Evolutionary conservation across 2,113 vertebrate species (phyloP), one percentile per base, ranked within the genome.

Genomic region (Hyla sarda): DNA sequence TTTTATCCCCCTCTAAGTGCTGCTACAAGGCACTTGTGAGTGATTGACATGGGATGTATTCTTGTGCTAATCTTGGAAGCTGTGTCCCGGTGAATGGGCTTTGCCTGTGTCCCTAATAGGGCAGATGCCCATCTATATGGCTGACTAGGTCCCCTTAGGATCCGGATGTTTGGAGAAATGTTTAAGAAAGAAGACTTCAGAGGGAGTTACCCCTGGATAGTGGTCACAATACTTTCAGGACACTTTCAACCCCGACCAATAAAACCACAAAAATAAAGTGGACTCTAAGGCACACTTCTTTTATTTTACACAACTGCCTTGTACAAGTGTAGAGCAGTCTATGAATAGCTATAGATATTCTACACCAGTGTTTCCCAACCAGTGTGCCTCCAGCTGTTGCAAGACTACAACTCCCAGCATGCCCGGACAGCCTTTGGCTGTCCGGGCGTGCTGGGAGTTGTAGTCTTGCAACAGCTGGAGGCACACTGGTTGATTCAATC

Each of bases 141-240:
- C 52, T 65, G 82, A 48, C 52, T 76, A 30, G 79, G 69, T 83
- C 62, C 80, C 80, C 80, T 65, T 19, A 45, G 45, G 80, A 82
- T 72, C 82, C 34, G 82, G 82, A 84, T 84, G 82, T 84, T 75
- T 84, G 47, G 37, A 30, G 78, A 45, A 65, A 62, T 45, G 37
- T 62, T 41, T 16, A 58, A 56, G 30, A 47, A 83, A 83, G 54
- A 84, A 45, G 21, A 56, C 4, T 62, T 84, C 60, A 62, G 72
- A 60, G 73, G 73, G 52, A 14, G 71, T 47, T 52, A 32, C 62
- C 67, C 48, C 65, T 77, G 74, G 8, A 77, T 54, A 54, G 47
- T 52, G 50, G 17, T 58, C 34, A 80, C 77, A 80, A 62, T 60
- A 17, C 77, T 62, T 34, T 9, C 16, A 45, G 10, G 23, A 41